Evolutionary conservation across 2,888 invertebrate genomes (phyloP).

Genomic region (Pristionchus arcanus): DNA sequence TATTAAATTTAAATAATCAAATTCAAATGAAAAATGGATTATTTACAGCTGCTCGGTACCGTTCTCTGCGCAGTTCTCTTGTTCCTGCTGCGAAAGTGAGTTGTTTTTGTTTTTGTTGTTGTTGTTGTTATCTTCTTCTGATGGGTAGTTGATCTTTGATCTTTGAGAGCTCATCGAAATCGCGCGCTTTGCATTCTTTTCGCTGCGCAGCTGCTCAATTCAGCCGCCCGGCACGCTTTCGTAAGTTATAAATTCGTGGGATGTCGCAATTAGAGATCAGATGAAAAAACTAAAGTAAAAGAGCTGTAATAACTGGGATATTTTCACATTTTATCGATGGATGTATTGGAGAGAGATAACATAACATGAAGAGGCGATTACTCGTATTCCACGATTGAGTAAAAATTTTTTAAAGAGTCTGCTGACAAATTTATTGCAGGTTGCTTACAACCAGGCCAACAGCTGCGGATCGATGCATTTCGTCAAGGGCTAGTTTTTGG

Average conservation of each 20-base stretch:
- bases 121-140: neutral
- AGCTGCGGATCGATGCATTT: neutral
- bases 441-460: neutral
- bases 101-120: neutral
- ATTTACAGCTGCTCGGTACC: neutral
- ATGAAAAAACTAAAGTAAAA: no score
- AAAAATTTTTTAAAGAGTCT: neutral
- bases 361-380: no score
- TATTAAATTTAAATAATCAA: no score
- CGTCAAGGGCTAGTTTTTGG: neutral
- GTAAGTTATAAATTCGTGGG: neutral
- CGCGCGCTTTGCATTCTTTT: neutral
- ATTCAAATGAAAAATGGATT: neutral
- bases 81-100: neutral
- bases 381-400: no score
- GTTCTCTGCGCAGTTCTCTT: neutral
- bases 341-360: no score
- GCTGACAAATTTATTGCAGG: neutral
- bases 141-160: neutral
- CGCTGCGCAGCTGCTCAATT: neutral
- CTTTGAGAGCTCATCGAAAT: constrained; percentile 8
- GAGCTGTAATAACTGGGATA: no score
- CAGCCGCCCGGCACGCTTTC: neutral
- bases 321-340: no score
- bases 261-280: neutral